phyloP scores from a whole-genome alignment of 1,140 invertebrate genomes.

The Heterodera schachtii region DNA sequence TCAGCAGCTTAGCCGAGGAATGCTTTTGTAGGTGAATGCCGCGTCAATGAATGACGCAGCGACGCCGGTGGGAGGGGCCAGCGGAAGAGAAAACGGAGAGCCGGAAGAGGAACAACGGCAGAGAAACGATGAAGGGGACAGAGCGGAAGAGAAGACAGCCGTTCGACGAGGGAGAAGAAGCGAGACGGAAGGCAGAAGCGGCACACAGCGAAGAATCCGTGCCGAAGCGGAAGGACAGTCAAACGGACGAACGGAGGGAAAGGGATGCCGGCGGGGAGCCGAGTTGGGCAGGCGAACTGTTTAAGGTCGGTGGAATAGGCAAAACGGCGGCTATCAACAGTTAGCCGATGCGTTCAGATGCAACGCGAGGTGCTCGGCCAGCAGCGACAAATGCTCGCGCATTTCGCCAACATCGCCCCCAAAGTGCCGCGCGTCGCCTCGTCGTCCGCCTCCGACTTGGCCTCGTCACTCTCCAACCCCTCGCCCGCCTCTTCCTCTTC shows the following conservation, averaged over 20 bases:
- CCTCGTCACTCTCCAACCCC: background rate
- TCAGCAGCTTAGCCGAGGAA: no score
- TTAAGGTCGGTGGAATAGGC: background rate
- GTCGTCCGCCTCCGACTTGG: background rate
- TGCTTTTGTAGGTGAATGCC: background rate
- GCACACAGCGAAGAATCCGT: no score
- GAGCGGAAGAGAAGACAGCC: background rate
- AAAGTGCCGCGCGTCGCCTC: background rate
- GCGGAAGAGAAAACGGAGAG: background rate
- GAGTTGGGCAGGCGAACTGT: background rate
- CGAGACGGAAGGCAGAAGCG: background rate
- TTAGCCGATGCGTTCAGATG: constrained; percentile 2
- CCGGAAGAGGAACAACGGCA: background rate
- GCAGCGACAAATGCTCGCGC: constrained; percentile 7
- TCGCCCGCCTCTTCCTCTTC: background rate
- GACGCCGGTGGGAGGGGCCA: background rate
- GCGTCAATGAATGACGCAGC: background rate
- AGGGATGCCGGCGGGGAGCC: background rate
- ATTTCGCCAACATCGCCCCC: background rate
- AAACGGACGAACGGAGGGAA: background rate
- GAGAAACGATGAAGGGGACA: background rate
- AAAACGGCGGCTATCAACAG: background rate
- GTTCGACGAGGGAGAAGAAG: background rate
- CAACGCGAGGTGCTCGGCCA: constrained; percentile 11
- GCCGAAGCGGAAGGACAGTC: background rate